Percentiles rank a stretch among this genome's conserved stretches.
Evolutionary conservation across 1,140 invertebrate species (phyloP).

Genomic region (Diachasmimorpha longicaudata): DNA sequence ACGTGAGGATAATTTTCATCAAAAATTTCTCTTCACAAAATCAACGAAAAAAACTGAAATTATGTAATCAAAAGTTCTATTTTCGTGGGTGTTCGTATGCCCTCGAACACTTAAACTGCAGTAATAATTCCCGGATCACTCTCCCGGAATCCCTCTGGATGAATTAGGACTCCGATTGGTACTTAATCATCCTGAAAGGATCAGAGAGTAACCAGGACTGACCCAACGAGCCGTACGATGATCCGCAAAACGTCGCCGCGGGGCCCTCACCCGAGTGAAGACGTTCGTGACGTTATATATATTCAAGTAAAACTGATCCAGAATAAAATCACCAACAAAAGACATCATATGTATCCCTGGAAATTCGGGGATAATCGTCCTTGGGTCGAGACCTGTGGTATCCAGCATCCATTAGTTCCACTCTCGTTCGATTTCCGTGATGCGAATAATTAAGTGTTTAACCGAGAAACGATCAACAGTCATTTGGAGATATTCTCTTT

Average conservation of each 20-base stretch:
- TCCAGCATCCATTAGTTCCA: background rate
- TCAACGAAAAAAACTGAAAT: no score
- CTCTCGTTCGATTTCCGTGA: constrained; percentile 8
- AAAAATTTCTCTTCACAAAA: no score
- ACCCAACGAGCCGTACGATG: constrained; percentile 3
- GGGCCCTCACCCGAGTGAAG: background rate
- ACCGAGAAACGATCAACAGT: background rate
- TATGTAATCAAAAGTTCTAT: no score
- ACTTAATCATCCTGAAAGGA: constrained; percentile 2
- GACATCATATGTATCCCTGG: background rate
- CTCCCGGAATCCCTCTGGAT: background rate
- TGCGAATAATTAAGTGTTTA: constrained; percentile 5
- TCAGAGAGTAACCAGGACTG: background rate
- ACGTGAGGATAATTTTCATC: no score
- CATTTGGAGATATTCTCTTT: background rate
- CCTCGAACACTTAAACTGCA: no score
- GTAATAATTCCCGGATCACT: background rate
- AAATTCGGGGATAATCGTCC: constrained; percentile 1
- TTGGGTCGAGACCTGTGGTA: background rate
- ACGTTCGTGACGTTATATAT: constrained; percentile 8
- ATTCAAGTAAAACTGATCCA: background rate
- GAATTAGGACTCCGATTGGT: background rate
- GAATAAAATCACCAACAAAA: background rate
- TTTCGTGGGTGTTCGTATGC: no score
- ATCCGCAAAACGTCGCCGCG: constrained; percentile 3